Evolutionary conservation across 2,888 invertebrate species (phyloP).

Genomic region (Plebejus anna): DNA sequence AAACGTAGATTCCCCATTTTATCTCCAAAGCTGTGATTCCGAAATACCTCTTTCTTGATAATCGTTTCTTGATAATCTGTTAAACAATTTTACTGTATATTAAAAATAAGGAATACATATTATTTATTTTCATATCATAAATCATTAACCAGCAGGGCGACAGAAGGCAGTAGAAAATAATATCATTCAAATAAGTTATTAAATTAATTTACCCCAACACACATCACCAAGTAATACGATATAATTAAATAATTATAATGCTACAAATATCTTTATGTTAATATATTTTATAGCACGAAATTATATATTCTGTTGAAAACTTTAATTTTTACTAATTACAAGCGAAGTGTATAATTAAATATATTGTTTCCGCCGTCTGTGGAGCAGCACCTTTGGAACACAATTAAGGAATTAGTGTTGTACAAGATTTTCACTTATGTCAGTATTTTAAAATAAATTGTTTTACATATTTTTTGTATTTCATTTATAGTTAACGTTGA

Average conservation of each 20-base stretch:
- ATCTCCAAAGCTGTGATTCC: too few species aligned
- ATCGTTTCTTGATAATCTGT: too few species aligned
- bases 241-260: slow-evolving; percentile 20
- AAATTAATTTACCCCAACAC: neutral
- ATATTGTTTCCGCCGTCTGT: slow-evolving; percentile 27
- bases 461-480: neutral
- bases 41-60: too few species aligned
- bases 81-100: too few species aligned
- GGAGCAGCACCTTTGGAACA: slow-evolving; percentile 25
- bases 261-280: slow-evolving; percentile 20
- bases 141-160: neutral
- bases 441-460: neutral
- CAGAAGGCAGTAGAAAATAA: neutral
- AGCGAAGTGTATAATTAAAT: slow-evolving; percentile 27
- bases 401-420: slow-evolving; percentile 24
- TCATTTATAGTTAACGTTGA: too few species aligned
- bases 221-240: slow-evolving; percentile 6
- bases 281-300: slow-evolving; percentile 26
- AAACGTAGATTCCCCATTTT: too few species aligned
- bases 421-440: neutral
- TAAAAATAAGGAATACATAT: too few species aligned
- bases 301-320: slow-evolving; percentile 29
- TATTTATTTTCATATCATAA: too few species aligned
- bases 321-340: slow-evolving; percentile 30
- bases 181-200: neutral